A percentile compares a stretch with the other conserved stretches of the same genome.
These are phyloP conservation scores for Corynorhinus townsendii DNA, from an alignment of 2,113 vertebrate genomes.

Conservation along the genomic window DNA sequence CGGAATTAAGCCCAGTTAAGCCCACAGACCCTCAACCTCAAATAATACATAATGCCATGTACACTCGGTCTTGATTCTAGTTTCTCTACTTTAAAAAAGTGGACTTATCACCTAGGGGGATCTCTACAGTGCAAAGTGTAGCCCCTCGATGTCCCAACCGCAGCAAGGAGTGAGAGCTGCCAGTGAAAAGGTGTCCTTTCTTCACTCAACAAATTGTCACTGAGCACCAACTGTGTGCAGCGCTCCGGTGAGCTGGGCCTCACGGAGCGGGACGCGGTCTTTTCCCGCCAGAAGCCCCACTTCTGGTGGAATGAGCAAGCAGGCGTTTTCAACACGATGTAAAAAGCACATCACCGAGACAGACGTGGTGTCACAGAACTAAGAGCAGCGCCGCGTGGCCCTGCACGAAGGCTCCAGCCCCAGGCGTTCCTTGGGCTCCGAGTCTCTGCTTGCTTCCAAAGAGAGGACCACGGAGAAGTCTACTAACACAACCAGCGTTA, in stretches of 20 bases:
- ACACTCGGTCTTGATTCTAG: neutral
- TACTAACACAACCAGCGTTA: conserved; percentile 57
- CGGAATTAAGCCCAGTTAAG: neutral
- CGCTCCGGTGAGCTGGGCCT: neutral
- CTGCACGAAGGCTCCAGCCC: neutral
- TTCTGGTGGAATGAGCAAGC: neutral
- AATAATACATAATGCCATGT: accelerated
- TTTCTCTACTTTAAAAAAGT: neutral
- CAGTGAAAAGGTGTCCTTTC: neutral
- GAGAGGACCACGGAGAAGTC: conserved; percentile 67
- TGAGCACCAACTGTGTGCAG: neutral
- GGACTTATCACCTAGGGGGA: neutral
- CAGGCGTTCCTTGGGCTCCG: conserved; percentile 35
- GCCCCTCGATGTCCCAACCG: too few species aligned
- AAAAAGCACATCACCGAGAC: neutral
- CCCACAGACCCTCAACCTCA: neutral
- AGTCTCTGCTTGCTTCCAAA: conserved; percentile 57
- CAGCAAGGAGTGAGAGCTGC: neutral
- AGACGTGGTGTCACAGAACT: neutral
- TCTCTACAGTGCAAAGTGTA: neutral
- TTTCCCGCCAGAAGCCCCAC: neutral
- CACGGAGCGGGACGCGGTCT: neutral
- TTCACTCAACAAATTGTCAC: neutral
- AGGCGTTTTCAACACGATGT: neutral
- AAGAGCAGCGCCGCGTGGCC: neutral